Base-by-base conservation (phyloP, 2,888 invertebrate species). In the Cerastis rubricosa region DNA sequence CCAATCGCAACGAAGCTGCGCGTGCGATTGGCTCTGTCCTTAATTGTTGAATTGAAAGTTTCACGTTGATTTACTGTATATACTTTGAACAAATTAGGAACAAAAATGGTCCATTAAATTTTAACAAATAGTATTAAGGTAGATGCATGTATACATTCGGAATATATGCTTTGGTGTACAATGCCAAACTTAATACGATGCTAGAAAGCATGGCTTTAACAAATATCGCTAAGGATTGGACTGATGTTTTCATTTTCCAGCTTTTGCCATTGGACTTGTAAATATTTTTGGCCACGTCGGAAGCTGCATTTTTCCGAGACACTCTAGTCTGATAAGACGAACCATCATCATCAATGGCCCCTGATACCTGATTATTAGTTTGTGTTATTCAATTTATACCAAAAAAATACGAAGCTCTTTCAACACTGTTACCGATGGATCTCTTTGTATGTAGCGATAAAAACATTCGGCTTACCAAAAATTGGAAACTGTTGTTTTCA, bases 391-490 rank as follows among this genome's bases (percentile, higher is more conserved):
- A 95, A 96, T 95, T 94, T 95, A 96, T 96, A 96, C 96, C 96
- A 96, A 96, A 96, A 96, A 95, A 93, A 84, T 91, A 95, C 92
- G 94, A 95, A 93, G 95, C 95, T 96, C 94, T 94, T 88, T 95
- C 93, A 92, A 94, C 91, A 93, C 95, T 92, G 96, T 96, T 96
- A 96, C 96, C 96, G 96, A 96, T 95, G 96, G 96, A 96, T 96
- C 96, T 96, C 96, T 95, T 93, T 93, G 90, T 91, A 87, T 84
- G 88, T 91, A 94, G 94, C 93, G 91, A 93, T 94, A 85, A 91
- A 68, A 90, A 92, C 93, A 93, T 92, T 93, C 92, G 91, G 91
- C 92, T 94, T 93, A 96, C 95, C 96, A 95, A 95, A 95, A 94
- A 92, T 88, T 88, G 93, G 90, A 91, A 92, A 93, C 92, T 84